A percentile compares a stretch with the other conserved stretches of the same genome.
These are phyloP conservation scores for Karalla daura DNA, from an alignment of 2,797 vertebrate genomes.

Conservation along the genomic window DNA sequence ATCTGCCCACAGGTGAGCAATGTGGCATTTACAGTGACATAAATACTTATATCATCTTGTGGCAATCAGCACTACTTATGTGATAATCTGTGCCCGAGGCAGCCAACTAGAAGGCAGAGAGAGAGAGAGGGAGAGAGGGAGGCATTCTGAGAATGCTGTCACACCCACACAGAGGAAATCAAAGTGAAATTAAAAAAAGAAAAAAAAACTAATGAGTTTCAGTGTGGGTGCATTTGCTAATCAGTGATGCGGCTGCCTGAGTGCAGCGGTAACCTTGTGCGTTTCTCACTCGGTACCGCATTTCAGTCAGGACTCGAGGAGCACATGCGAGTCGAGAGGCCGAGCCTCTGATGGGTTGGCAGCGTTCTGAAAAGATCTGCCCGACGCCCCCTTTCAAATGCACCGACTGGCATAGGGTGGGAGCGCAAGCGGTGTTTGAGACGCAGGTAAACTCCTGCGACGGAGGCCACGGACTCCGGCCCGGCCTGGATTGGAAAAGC, in stretches of 20 bases:
- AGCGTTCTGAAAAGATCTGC: background rate
- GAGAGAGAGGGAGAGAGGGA: slow-evolving; percentile 14
- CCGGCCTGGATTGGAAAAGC: slow-evolving; percentile 9
- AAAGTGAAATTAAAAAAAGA: slow-evolving; percentile 36
- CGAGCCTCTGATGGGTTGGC: background rate
- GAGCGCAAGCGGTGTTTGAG: background rate
- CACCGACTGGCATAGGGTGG: background rate
- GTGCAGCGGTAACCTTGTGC: slow-evolving; percentile 15
- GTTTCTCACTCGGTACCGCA: slow-evolving; percentile 10
- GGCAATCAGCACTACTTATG: slow-evolving; percentile 23
- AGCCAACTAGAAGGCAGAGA: slow-evolving; percentile 15
- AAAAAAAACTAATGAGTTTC: slow-evolving; percentile 37
- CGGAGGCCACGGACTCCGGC: slow-evolving; percentile 15
- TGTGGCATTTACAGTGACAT: slow-evolving; percentile 16
- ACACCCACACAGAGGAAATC: slow-evolving; percentile 59
- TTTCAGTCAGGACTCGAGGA: slow-evolving; percentile 3
- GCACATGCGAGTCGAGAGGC: background rate
- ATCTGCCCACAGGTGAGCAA: slow-evolving; percentile 6
- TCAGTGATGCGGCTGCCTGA: slow-evolving; percentile 32
- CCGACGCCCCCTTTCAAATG: background rate
- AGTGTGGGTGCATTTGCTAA: slow-evolving; percentile 55
- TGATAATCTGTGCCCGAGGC: slow-evolving; percentile 8
- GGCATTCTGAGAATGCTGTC: slow-evolving; percentile 31
- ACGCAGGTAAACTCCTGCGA: too few relatives aligned
- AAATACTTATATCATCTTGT: slow-evolving; percentile 22